Base-by-base conservation (phyloP, 1,140 invertebrate species). In the Drosophila nikananu region DNA sequence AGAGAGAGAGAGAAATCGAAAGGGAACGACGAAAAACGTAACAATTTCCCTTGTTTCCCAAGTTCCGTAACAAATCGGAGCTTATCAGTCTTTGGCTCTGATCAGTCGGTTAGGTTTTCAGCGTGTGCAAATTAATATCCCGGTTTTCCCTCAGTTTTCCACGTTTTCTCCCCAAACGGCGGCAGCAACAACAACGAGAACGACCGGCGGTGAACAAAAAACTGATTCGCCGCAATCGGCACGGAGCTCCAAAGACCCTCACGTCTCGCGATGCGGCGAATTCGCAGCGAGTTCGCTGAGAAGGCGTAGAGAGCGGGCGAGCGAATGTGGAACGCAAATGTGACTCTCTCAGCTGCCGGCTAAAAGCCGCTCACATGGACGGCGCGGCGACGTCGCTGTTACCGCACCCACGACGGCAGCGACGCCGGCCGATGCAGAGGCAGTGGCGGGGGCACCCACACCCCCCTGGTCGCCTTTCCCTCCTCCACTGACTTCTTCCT, bases 121-220 rank as follows among this genome's bases (percentile, higher is more conserved):
- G 17, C 13, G 41, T 41, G 13, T 66, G 5, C 13, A 15, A 19
- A 65, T 32, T 39, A 39, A 35, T 65, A 13, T 19, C 5, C 15
- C 17, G 19, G 42, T n/a, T 74, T 54, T 72, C 23, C n/a, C 49
- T 68, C 54, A 58, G 37, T 49, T 66, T 58, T 49, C 9, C 44
- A 37, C 19, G 23, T 13, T 19, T 44, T 59, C 35, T 58, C 35
- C 44, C 19, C 25, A 49, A 86, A 58, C 64, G 63, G 46, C 51
- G 67, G 44, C 81, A 83, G 62, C 60, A 57, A 66, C 81, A 84
- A 74, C 81, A 83, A 81, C 71, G 72, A 80, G 67, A 81, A 65
- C 76, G 72, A 68, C 81, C 77, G 86, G 68, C 83, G 73, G 62
- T 72, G 59, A 55, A 68, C 70, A 70, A 68, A 81, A 87, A 81